Evolutionary conservation across 1,140 invertebrate species (phyloP).

Genomic region (Gryon sp.): DNA sequence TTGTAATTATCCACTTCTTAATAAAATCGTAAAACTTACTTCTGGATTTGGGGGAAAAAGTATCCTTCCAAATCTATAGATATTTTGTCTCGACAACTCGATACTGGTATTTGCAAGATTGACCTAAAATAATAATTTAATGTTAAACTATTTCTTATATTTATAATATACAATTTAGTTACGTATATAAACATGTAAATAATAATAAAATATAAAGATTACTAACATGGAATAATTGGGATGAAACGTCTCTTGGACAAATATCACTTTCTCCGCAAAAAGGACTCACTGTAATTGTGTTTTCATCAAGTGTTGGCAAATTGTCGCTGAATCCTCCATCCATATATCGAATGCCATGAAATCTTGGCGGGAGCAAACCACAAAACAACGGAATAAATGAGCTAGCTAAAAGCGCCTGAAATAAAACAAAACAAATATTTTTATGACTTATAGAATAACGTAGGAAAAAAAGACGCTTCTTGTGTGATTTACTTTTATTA

Average conservation of each 20-base stretch:
- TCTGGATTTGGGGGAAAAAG: conserved; percentile 97
- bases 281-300: conserved; percentile 98
- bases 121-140: conserved; percentile 81
- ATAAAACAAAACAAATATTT: too few relatives aligned
- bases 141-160: not conserved
- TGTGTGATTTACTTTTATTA: too few relatives aligned
- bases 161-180: not conserved
- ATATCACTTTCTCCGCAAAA: conserved; percentile 99
- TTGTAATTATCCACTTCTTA: not conserved
- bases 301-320: conserved; percentile 94
- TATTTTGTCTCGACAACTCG: conserved; percentile 94
- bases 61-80: conserved; percentile 93
- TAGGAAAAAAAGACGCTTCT: too few relatives aligned
- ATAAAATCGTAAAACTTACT: conserved; percentile 65
- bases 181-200: too few relatives aligned
- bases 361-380: conserved; percentile 93
- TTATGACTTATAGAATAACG: too few relatives aligned
- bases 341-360: conserved; percentile 94
- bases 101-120: conserved; percentile 97
- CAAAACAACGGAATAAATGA: conserved; percentile 98
- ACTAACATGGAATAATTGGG: conserved; percentile 90
- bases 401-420: conserved; percentile 92
- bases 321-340: conserved; percentile 99
- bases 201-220: conserved; percentile 32
- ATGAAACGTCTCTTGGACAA: conserved; percentile 94